Evolutionary conservation across 2,888 invertebrate species (phyloP).

Genomic region (Shargacucullia verbasci): DNA sequence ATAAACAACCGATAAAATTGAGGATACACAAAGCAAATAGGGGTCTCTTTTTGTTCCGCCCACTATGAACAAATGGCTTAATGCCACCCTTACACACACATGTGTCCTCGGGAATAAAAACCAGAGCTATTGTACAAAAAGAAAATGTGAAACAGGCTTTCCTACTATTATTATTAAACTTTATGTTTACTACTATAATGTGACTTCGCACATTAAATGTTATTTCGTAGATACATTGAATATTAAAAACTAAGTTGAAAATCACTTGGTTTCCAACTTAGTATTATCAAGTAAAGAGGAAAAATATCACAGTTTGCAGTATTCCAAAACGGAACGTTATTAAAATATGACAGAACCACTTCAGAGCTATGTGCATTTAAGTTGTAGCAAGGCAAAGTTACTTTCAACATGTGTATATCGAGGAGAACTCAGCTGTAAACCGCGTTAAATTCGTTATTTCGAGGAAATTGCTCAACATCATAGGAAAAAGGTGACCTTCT

Average conservation of each 20-base stretch:
- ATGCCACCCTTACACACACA: too few species aligned
- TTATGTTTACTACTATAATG: too few species aligned
- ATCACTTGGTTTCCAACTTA: neutral
- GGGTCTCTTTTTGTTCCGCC: too few species aligned
- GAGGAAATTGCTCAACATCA: conserved; percentile 63
- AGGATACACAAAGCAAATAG: conserved; percentile 54
- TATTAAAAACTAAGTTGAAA: neutral
- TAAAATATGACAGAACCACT: conserved; percentile 54
- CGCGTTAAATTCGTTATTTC: conserved; percentile 68
- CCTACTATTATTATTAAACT: neutral
- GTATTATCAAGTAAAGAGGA: neutral
- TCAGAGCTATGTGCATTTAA: conserved; percentile 67
- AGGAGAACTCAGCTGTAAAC: conserved; percentile 62
- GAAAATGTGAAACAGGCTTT: too few species aligned
- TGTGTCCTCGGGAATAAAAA: too few species aligned
- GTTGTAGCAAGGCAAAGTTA: conserved; percentile 70
- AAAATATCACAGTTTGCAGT: conserved; percentile 3
- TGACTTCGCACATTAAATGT: too few species aligned
- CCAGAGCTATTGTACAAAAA: too few species aligned
- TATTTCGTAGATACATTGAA: too few species aligned
- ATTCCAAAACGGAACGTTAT: conserved; percentile 8
- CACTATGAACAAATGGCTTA: too few species aligned
- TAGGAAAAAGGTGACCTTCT: conserved; percentile 57
- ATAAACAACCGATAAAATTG: conserved; percentile 42
- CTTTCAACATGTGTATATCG: conserved; percentile 67